Conservation (phyloP, 2,797 vertebrate genomes). For the Phataginus tetradactyla region DNA sequence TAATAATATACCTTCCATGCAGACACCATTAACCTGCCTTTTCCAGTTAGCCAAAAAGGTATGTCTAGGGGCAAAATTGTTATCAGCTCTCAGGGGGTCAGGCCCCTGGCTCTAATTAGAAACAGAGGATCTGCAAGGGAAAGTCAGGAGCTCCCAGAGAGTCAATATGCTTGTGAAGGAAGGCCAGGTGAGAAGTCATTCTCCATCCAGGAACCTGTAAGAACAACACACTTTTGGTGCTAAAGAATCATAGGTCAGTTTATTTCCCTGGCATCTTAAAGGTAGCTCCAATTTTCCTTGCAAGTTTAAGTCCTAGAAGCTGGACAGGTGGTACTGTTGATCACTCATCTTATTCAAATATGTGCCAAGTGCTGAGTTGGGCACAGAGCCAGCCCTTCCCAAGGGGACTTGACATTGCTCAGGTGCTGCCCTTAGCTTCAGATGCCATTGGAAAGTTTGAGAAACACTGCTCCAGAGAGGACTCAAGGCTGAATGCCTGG, state of each 20-base stretch:
- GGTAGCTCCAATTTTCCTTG: background rate
- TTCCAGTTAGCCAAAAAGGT: slow-evolving; percentile 88
- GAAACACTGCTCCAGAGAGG: background rate
- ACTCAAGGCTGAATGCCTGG: background rate
- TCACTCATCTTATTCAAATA: background rate
- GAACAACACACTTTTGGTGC: background rate
- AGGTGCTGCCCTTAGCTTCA: background rate
- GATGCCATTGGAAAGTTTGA: background rate
- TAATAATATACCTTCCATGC: slow-evolving; percentile 87
- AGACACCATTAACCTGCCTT: slow-evolving; percentile 89
- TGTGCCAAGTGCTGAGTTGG: background rate
- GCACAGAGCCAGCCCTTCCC: background rate
- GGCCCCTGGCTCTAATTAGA: slow-evolving; percentile 88
- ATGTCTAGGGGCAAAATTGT: slow-evolving; percentile 87
- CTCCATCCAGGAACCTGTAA: background rate
- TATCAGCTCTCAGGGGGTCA: slow-evolving; percentile 86
- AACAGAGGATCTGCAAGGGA: slow-evolving; percentile 87
- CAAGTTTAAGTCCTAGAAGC: background rate
- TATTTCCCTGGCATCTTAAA: background rate
- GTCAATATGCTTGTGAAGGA: slow-evolving; percentile 71
- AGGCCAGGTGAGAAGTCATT: slow-evolving; percentile 75
- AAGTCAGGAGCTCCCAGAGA: slow-evolving; percentile 80
- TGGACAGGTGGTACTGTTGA: background rate
- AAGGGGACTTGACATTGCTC: background rate
- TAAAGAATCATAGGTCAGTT: background rate